Conservation (phyloP, 2,113 vertebrate species). For the Ivindomyrus marchei region DNA sequence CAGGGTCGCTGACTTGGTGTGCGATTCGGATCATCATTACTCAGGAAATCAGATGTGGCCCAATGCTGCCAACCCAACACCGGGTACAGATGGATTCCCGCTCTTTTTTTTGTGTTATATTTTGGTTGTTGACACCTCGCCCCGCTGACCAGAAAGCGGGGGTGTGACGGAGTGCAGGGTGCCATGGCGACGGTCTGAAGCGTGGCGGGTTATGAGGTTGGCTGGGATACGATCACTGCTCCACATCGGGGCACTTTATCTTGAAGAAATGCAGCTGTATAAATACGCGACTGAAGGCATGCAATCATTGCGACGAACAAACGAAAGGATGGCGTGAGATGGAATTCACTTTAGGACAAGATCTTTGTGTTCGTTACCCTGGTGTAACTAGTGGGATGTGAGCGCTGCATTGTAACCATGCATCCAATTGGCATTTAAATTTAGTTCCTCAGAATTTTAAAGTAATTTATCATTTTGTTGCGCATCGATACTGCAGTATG, state of each 20-base stretch:
- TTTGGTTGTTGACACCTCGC: background rate
- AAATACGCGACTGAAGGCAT: background rate
- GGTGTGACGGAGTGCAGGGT: background rate
- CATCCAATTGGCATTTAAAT: background rate
- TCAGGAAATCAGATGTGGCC: constrained; percentile 3
- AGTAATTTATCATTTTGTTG: background rate
- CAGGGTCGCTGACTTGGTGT: background rate
- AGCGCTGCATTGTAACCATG: background rate
- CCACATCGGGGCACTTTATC: background rate
- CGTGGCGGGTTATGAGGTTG: background rate
- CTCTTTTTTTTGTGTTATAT: background rate
- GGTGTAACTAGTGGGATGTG: background rate
- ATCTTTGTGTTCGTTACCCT: background rate
- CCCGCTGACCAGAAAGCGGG: background rate
- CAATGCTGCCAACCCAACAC: background rate
- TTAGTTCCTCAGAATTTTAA: background rate
- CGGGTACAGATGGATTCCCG: background rate
- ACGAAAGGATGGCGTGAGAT: background rate
- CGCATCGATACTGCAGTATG: background rate
- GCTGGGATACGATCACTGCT: background rate
- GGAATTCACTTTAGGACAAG: background rate
- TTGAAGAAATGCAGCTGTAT: constrained; percentile 8
- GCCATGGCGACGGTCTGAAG: background rate
- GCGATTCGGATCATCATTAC: constrained; percentile 11
- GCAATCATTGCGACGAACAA: background rate